phyloP scores from a whole-genome alignment of 2,888 invertebrate genomes.

The Hemicrepidius hirtus region DNA sequence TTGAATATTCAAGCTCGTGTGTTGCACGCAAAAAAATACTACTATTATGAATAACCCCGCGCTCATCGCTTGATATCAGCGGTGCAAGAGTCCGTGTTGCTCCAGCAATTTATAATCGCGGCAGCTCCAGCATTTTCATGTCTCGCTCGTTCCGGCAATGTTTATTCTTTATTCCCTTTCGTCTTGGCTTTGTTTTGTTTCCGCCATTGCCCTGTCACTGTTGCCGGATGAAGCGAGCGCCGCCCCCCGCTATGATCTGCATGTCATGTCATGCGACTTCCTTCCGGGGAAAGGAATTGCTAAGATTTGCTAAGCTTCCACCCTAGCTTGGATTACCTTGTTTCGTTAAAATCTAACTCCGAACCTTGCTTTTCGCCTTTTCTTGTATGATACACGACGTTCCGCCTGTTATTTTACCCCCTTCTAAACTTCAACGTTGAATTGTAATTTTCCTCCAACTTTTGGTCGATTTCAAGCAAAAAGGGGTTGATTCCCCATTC shows the following conservation, averaged over 20 bases:
- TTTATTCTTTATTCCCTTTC: constrained; percentile 58
- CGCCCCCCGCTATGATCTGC: constrained; percentile 62
- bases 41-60: constrained; percentile 52
- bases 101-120: constrained; percentile 59
- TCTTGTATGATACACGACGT: constrained; percentile 36
- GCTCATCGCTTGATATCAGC: constrained; percentile 53
- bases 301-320: constrained; percentile 57
- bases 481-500: constrained; percentile 22
- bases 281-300: constrained; percentile 59
- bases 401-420: constrained; percentile 26
- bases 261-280: constrained; percentile 61
- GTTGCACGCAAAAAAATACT: constrained; percentile 51
- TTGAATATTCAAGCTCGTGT: constrained; percentile 55
- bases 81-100: constrained; percentile 48
- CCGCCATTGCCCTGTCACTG: constrained; percentile 59
- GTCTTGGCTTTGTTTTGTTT: constrained; percentile 59
- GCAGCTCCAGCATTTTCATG: constrained; percentile 59
- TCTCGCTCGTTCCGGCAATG: constrained; percentile 54
- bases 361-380: constrained; percentile 40
- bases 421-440: constrained; percentile 23
- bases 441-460: constrained; percentile 37
- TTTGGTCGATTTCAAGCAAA: constrained; percentile 24
- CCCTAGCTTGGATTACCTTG: constrained; percentile 54
- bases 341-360: constrained; percentile 46
- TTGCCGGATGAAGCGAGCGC: constrained; percentile 58